Evolutionary conservation across 30 jellyfish, hydroid and myxozoan species (phyloP).

Genomic region (Nemopilema nomurai): DNA sequence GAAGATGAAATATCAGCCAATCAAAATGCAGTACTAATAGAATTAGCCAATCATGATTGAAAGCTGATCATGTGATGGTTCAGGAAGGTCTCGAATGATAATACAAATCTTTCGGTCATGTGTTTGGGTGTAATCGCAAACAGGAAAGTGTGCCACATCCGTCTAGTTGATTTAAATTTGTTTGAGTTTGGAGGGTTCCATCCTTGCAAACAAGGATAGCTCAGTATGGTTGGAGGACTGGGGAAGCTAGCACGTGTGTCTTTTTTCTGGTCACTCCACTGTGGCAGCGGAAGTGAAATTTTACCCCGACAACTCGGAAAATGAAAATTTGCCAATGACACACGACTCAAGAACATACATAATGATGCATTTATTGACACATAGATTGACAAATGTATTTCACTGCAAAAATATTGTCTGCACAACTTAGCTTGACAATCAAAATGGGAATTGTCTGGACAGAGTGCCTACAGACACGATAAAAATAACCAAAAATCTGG

Average conservation of each 20-base stretch:
- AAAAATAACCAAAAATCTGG: no score
- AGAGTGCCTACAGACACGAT: no score
- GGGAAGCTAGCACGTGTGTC: background rate
- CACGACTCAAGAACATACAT: background rate
- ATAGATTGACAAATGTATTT: background rate
- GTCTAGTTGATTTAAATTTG: background rate
- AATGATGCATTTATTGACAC: background rate
- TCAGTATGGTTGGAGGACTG: background rate
- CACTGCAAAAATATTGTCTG: background rate
- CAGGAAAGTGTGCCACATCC: background rate
- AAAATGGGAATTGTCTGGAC: background rate
- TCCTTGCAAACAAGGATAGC: background rate
- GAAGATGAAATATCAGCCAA: conserved; percentile 46
- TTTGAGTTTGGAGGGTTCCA: background rate
- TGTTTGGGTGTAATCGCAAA: conserved; percentile 23
- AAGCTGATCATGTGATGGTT: conserved; percentile 31
- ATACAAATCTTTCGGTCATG: background rate
- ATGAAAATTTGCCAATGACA: background rate
- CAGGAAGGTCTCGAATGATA: background rate
- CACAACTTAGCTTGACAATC: background rate
- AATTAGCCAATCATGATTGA: conserved; percentile 41
- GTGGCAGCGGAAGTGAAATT: background rate
- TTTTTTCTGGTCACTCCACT: background rate
- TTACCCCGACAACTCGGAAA: background rate
- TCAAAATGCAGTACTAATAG: conserved; percentile 13